Percentiles rank a stretch among this genome's conserved stretches.
These are phyloP conservation scores for Aleiodes leptofemur DNA, from an alignment of 2,888 invertebrate species.

Conservation along the genomic window DNA sequence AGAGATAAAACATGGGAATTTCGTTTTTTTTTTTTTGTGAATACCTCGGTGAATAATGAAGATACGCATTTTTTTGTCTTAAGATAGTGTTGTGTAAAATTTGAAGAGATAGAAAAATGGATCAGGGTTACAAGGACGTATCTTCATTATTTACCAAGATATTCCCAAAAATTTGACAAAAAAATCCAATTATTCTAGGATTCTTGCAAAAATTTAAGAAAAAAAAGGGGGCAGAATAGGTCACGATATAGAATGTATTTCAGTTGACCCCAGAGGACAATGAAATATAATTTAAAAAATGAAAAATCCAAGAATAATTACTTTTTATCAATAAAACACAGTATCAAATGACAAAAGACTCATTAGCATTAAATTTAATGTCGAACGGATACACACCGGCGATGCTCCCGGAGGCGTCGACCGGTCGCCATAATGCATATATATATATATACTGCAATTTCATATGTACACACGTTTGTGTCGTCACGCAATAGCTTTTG, in stretches of 20 bases:
- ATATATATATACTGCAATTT: constrained; percentile 21
- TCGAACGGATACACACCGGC: constrained; percentile 43
- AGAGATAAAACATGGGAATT: too few relatives aligned
- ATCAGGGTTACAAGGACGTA: background rate
- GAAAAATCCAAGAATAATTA: too few relatives aligned
- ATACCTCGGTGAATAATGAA: background rate
- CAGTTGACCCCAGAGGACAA: too few relatives aligned
- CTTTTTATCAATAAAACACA: background rate
- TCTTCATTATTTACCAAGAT: too few relatives aligned
- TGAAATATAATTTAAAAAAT: too few relatives aligned
- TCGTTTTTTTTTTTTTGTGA: background rate
- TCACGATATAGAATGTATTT: too few relatives aligned
- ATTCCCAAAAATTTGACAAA: background rate
- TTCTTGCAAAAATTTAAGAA: too few relatives aligned
- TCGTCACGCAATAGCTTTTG: constrained; percentile 46
- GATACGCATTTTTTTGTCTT: background rate
- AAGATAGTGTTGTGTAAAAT: too few relatives aligned
- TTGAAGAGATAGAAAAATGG: background rate
- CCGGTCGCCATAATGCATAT: constrained; percentile 18
- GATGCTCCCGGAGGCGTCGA: constrained; percentile 40
- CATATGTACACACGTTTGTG: constrained; percentile 40
- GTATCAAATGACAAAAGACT: constrained; percentile 33
- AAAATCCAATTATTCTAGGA: background rate
- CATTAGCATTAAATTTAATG: constrained; percentile 52
- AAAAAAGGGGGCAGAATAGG: too few relatives aligned